Base-by-base conservation (phyloP, 2,797 vertebrate genomes). In the Podarcis siculus region DNA sequence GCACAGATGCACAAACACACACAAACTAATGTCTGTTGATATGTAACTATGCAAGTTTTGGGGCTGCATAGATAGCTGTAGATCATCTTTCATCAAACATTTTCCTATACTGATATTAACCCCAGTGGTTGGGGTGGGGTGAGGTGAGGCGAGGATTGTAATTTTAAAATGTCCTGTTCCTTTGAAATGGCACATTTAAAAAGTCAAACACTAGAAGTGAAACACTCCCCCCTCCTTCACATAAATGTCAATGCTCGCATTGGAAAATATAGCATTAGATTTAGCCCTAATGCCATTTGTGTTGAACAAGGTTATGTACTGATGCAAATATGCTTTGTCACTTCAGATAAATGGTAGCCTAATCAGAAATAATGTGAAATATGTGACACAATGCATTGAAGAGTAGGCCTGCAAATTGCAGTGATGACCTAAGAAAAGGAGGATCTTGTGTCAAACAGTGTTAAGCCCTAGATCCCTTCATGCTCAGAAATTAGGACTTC, bases 271-370 rank as follows among this genome's bases (percentile, higher is more conserved):
- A 85, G 77, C 27, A 67, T 35, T 37, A 77, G 30, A 66, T 37
- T 2, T 66, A 72, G 42, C 66, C 66, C 45, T 37, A 83, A 61
- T 67, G 32, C 55, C 72, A 75, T 67, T 87, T 66, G 58, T 64
- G 72, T 45, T 82, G 39, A 87, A 82, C 5, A 35, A 45, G 23
- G 42, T 37, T 66, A 75, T 76, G 42, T 66, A 49, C 17, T 58
- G 79, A 79, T 69, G 76, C 85, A 69, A 69, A 39, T 88, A 25
- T 39, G 64, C 83, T 88, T 79, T 79, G 64, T 71, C 81, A 83
- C 9, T 39, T 79, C 61, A 32, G 5, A 66, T 37, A 66, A 71
- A 88, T 61, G 15, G 19, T 58, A 23, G 13, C 83, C 75, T 71
- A 69, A 71, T 83, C 42, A 32, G 45, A 61, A 79, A 84, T 32